Conservation (phyloP, 2,113 vertebrate genomes). For the Arothron firmamentum region DNA sequence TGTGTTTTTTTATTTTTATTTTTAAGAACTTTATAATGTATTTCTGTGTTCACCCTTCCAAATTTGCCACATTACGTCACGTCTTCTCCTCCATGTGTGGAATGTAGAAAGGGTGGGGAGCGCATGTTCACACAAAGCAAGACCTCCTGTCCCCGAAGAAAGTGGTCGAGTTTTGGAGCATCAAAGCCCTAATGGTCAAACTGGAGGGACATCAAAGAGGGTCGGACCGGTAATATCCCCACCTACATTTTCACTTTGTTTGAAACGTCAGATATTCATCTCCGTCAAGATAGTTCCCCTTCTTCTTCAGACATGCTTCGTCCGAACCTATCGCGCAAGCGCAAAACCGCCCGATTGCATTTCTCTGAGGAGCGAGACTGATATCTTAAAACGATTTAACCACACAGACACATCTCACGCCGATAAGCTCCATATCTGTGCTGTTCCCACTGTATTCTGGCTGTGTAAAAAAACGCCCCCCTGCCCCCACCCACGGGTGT, state of each 20-base stretch:
- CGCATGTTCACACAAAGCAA: slow-evolving; percentile 2
- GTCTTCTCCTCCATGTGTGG: slow-evolving; percentile 9
- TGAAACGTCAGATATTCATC: not conserved
- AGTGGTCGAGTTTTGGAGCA: not conserved
- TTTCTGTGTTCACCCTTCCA: not conserved
- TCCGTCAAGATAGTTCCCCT: slow-evolving; percentile 29
- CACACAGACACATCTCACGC: too few species aligned
- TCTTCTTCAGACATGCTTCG: too few species aligned
- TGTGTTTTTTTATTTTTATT: too few species aligned
- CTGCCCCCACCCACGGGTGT: not conserved
- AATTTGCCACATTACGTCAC: slow-evolving; percentile 41
- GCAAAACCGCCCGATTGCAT: too few species aligned
- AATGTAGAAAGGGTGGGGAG: slow-evolving; percentile 1
- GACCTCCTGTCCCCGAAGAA: not conserved
- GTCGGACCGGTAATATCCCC: slow-evolving; percentile 35
- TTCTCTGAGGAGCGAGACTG: too few species aligned
- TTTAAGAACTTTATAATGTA: too few species aligned
- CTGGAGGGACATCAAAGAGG: slow-evolving; percentile 26
- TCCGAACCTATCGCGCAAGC: too few species aligned
- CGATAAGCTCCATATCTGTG: too few species aligned
- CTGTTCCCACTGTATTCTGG: too few species aligned
- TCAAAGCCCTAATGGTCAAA: slow-evolving; percentile 17
- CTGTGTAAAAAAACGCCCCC: not conserved
- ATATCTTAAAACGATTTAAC: too few species aligned
- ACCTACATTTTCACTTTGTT: slow-evolving; percentile 39